These are phyloP conservation scores for Sussaba pulchella DNA, from an alignment of 2,888 invertebrate species.

Conservation along the genomic window DNA sequence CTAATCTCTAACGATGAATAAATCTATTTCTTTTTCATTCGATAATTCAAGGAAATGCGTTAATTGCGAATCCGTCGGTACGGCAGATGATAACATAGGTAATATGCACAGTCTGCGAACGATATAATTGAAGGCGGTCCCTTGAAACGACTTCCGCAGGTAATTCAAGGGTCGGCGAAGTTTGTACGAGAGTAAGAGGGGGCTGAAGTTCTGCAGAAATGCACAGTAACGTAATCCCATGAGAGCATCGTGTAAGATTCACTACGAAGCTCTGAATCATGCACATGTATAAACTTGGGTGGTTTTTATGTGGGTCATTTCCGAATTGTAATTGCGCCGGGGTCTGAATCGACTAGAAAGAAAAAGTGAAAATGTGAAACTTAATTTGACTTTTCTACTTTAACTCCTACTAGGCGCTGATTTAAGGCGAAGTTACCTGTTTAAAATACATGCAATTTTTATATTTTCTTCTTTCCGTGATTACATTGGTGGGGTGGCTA, in stretches of 20 bases:
- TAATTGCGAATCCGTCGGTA: conserved; percentile 10
- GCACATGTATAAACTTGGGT: not conserved
- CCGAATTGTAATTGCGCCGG: conserved; percentile 8
- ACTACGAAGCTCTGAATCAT: conserved; percentile 13
- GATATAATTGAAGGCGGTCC: conserved; percentile 72
- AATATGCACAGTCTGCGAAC: conserved; percentile 29
- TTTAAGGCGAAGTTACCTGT: too few relatives aligned
- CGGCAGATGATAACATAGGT: conserved; percentile 30
- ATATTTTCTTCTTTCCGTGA: too few relatives aligned
- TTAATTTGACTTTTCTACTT: too few relatives aligned
- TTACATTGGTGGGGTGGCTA: too few relatives aligned
- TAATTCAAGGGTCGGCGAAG: conserved; percentile 73
- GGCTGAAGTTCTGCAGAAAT: conserved; percentile 26
- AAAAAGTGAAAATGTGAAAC: too few relatives aligned
- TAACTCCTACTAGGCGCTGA: too few relatives aligned
- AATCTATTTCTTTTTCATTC: too few relatives aligned
- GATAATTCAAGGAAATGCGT: conserved; percentile 2
- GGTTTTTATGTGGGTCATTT: not conserved
- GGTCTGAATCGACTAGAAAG: too few relatives aligned
- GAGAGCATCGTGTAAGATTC: conserved; percentile 30
- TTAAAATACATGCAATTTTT: too few relatives aligned
- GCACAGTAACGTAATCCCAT: conserved; percentile 39
- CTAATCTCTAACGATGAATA: too few relatives aligned
- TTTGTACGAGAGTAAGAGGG: conserved; percentile 25
- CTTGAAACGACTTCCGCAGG: conserved; percentile 76